These are phyloP conservation scores for Andrena hattorfiana DNA, from an alignment of 2,888 invertebrate genomes.

Conservation along the genomic window DNA sequence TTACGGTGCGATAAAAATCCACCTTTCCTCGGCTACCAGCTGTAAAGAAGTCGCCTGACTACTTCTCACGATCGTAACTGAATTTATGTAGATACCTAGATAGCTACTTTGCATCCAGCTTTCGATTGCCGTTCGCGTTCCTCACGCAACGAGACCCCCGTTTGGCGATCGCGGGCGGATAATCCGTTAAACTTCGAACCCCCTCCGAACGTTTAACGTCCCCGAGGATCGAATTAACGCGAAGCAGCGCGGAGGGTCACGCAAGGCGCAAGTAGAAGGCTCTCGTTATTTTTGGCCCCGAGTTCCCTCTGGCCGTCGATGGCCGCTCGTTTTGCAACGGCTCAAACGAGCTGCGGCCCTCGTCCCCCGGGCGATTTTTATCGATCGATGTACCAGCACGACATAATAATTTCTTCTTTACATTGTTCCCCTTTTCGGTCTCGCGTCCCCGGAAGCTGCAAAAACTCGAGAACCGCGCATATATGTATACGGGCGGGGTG, in stretches of 20 bases:
- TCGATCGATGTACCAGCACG: slow-evolving; percentile 60
- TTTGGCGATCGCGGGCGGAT: no score
- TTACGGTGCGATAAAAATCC: no score
- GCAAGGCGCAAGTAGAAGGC: background rate
- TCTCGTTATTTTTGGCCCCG: slow-evolving; percentile 23
- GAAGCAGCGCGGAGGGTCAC: background rate
- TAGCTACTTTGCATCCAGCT: no score
- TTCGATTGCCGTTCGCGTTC: no score
- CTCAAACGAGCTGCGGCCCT: background rate
- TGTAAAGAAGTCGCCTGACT: no score
- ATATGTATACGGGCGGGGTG: slow-evolving; percentile 39
- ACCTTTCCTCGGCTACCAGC: no score
- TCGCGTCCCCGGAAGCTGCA: slow-evolving; percentile 48
- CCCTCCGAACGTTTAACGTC: no score
- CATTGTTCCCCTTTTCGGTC: slow-evolving; percentile 54
- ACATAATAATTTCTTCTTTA: slow-evolving; percentile 61
- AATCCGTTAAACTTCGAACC: no score
- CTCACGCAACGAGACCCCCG: no score
- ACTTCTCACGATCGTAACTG: no score
- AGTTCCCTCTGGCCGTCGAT: background rate
- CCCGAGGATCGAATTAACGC: background rate
- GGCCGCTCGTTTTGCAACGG: slow-evolving; percentile 16
- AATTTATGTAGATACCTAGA: no score
- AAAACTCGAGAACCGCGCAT: slow-evolving; percentile 58
- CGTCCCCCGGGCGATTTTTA: slow-evolving; percentile 28